A percentile compares a stretch with the other conserved stretches of the same genome.
These are phyloP conservation scores for Scolopax bukidnonensis DNA, from an alignment of 2,797 vertebrate species.

Conservation along the genomic window DNA sequence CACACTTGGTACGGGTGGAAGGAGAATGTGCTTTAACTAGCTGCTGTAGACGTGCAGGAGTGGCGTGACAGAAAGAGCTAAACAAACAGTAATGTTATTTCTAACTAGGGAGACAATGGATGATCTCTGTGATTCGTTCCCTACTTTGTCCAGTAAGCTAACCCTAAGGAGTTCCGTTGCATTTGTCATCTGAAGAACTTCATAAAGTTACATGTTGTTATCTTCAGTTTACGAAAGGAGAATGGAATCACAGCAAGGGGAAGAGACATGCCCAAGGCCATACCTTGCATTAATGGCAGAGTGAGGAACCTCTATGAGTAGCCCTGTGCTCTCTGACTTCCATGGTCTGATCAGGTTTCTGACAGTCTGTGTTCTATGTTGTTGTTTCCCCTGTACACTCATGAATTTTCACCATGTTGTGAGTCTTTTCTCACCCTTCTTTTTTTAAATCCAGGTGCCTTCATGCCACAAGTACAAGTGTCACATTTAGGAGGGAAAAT, in stretches of 20 bases:
- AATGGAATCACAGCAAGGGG: neutral
- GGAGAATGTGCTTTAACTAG: neutral
- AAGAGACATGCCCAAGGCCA: accelerated
- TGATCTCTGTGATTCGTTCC: neutral
- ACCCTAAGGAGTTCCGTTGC: neutral
- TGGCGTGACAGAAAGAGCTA: neutral
- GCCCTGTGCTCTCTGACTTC: neutral
- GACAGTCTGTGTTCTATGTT: neutral
- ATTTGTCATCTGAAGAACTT: neutral
- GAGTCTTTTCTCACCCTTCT: neutral
- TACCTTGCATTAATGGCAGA: neutral
- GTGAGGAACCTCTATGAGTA: neutral
- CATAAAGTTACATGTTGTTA: neutral
- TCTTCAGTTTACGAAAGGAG: neutral
- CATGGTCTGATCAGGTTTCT: neutral
- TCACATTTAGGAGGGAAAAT: neutral
- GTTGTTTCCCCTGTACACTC: neutral
- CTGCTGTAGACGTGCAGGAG: neutral
- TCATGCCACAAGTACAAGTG: neutral
- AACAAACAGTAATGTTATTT: neutral
- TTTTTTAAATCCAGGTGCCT: neutral
- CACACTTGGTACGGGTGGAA: neutral
- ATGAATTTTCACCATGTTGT: neutral
- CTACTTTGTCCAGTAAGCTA: neutral
- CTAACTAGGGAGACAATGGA: neutral